These are phyloP conservation scores for Balanococcus diminutus DNA, from an alignment of 2,888 invertebrate species.

Conservation along the genomic window DNA sequence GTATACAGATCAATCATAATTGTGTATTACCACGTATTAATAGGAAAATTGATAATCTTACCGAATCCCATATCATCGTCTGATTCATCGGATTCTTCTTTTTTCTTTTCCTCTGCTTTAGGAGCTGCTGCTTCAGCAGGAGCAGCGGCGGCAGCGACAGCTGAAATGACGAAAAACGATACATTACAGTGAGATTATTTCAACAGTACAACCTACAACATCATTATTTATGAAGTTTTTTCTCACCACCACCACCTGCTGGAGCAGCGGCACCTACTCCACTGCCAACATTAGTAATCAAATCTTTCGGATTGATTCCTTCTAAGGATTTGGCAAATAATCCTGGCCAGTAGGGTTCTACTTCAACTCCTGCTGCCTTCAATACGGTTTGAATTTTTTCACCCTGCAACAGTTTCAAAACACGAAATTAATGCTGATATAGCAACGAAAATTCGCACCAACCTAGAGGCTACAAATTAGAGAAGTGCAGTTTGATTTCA, in stretches of 20 bases:
- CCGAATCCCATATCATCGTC: slow-evolving; percentile 96
- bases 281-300: slow-evolving; percentile 91
- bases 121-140: slow-evolving; percentile 72
- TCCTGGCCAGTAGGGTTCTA: slow-evolving; percentile 99
- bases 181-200: not conserved
- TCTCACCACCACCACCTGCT: slow-evolving; percentile 62
- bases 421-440: too few species aligned
- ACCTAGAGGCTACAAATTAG: not conserved
- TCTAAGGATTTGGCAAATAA: slow-evolving; percentile 97
- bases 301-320: slow-evolving; percentile 88
- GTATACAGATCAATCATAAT: too few species aligned
- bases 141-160: slow-evolving; percentile 66
- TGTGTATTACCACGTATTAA: too few species aligned
- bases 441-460: not conserved
- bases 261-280: slow-evolving; percentile 87
- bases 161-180: not conserved
- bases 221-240: not conserved
- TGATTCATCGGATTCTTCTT: slow-evolving; percentile 72
- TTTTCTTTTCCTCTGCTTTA: slow-evolving; percentile 69
- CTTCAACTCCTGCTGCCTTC: slow-evolving; percentile 94
- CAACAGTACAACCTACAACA: too few species aligned
- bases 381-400: slow-evolving; percentile 97
- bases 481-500: too few species aligned
- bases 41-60: too few species aligned
- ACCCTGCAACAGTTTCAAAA: slow-evolving; percentile 68